Base-by-base conservation (phyloP, 2,888 invertebrate genomes). In the Oxytorus armatus region DNA sequence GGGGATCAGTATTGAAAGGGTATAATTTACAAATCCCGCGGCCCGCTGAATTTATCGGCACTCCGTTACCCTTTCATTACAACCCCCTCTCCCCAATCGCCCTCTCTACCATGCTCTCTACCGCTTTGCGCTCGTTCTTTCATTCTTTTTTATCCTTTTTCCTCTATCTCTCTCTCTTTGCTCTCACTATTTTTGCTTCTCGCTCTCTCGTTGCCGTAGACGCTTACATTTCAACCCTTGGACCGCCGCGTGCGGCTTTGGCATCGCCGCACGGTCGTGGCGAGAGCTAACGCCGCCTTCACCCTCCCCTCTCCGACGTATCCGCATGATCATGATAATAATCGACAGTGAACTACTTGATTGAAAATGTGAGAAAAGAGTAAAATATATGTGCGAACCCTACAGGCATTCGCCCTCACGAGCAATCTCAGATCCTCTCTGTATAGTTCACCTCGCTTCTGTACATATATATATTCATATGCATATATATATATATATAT, bases 1-100 rank as follows among this genome's bases (percentile, higher is more conserved):
- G 88, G 89, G 90, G 88, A 89, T 88, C 88, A 88, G 88, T 88
- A 89, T 89, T 89, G 89, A 89, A 91, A 92, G 91, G 91, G 90
- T 92, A 89, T 91, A 92, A 92, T 92, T 92, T 92, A 91, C 91
- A 91, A 92, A 92, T 92, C 91, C 91, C 88, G 88, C 88, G 90
- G 88, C 89, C 88, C 89, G 90, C 84, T 91, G 91, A 90, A 91
- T 92, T 91, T 92, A 92, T 92, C 91, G 91, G 90, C 88, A 89
- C 90, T 91, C 90, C 88, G 86, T 90, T 91, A 91, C 91, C 91
- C 91, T 91, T 91, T 91, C 88, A 92, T 91, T 92, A 92, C 84
- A 87, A 88, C 87, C 89, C 88, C 87, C 87, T 86, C 86, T 85
- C 84, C 83, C 83, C 83, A 85, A 83, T 83, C 63, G 53, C 55